A percentile compares a stretch with the other conserved stretches of the same genome.
Evolutionary conservation across 1,140 invertebrate genomes (phyloP).

Genomic region (Brachionus calyciflorus): DNA sequence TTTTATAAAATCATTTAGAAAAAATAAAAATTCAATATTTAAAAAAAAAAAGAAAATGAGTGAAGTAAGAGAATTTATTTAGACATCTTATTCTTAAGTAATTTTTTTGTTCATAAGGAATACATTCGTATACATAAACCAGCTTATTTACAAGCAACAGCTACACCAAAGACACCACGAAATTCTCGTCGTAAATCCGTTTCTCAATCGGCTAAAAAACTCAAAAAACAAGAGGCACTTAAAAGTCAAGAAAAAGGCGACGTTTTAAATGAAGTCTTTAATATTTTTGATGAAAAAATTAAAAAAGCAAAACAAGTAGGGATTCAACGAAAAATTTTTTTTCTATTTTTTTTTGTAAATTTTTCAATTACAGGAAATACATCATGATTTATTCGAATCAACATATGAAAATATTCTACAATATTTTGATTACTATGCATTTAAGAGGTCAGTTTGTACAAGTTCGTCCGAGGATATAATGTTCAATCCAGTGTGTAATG

Average conservation of each 20-base stretch:
- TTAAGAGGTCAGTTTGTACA: constrained; percentile 17
- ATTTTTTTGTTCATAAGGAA: neutral
- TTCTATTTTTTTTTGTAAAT: neutral
- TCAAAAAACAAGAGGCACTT: neutral
- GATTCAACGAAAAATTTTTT: neutral
- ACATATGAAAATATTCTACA: constrained; percentile 31
- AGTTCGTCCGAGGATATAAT: neutral
- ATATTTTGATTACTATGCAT: constrained; percentile 43
- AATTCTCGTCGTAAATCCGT: constrained; percentile 18
- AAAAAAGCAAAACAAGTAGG: constrained; percentile 33
- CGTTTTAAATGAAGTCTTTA: neutral
- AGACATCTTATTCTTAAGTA: neutral
- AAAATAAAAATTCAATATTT: neutral
- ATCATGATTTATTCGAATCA: constrained; percentile 33
- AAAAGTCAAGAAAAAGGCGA: neutral
- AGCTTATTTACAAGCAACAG: neutral
- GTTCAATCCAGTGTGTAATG: constrained; percentile 39
- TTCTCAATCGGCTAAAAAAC: constrained; percentile 9
- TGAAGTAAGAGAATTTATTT: neutral
- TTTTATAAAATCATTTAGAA: no score
- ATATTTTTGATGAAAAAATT: constrained; percentile 33
- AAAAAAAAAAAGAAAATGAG: constrained; percentile 1
- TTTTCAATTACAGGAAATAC: constrained; percentile 9
- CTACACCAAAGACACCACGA: constrained; percentile 19
- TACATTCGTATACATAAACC: constrained; percentile 45